These are phyloP conservation scores for Tychaedon coryphoeus DNA, from an alignment of 2,113 vertebrate species.

Conservation along the genomic window DNA sequence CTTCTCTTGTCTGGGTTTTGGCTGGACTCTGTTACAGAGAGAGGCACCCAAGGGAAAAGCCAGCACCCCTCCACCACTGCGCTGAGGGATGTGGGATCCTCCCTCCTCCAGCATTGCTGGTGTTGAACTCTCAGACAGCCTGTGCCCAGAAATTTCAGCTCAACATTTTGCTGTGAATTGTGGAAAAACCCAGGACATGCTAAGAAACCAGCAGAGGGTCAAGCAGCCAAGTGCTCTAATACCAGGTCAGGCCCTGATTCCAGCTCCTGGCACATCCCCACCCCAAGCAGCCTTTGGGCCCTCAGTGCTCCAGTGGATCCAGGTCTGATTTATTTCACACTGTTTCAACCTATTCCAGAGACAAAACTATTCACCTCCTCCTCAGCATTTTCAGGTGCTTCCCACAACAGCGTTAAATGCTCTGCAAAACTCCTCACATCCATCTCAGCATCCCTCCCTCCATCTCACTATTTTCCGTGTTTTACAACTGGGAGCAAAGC, in stretches of 20 bases:
- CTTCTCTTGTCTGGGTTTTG: not conserved
- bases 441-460: not conserved
- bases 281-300: not conserved
- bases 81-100: not conserved
- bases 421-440: not conserved
- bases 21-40: not conserved
- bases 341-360: not conserved
- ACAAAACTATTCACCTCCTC: not conserved
- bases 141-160: not conserved
- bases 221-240: not conserved
- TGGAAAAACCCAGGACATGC: not conserved
- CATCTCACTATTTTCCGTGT: not conserved
- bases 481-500: not conserved
- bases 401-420: not conserved
- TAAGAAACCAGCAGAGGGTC: not conserved
- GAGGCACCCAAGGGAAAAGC: not conserved
- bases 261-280: not conserved
- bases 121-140: no score
- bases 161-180: not conserved
- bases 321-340: not conserved
- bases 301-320: not conserved
- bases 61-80: rapidly evolving
- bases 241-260: not conserved
- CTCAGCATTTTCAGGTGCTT: not conserved
- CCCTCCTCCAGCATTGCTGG: not conserved